These are phyloP conservation scores for Brachionus calyciflorus DNA, from an alignment of 1,140 invertebrate species.

Conservation along the genomic window DNA sequence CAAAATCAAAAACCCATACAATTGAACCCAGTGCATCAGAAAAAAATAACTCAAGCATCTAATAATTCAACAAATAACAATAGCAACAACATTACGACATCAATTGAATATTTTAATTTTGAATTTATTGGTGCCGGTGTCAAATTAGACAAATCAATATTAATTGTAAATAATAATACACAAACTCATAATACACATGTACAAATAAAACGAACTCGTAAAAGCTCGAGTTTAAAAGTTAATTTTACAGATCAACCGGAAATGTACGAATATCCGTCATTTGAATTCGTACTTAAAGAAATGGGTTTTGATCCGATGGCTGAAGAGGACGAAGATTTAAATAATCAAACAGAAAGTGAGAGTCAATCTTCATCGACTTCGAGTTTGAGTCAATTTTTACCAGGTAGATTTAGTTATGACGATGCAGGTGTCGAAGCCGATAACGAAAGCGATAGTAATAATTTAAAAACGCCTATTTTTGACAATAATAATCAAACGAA, in stretches of 20 bases:
- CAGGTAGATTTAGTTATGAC: slow-evolving; percentile 19
- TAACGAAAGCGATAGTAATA: background rate
- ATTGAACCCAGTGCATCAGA: slow-evolving; percentile 15
- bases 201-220: background rate
- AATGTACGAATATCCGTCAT: slow-evolving; percentile 45
- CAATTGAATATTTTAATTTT: slow-evolving; percentile 39
- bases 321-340: slow-evolving; percentile 9
- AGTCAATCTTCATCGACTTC: slow-evolving; percentile 23
- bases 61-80: background rate
- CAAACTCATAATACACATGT: background rate
- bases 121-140: slow-evolving; percentile 46
- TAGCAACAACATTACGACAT: background rate
- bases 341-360: background rate
- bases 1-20: slow-evolving; percentile 27
- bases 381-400: slow-evolving; percentile 35
- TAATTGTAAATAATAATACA: slow-evolving; percentile 39
- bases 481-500: background rate
- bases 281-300: slow-evolving; percentile 28
- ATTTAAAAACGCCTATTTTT: background rate
- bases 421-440: slow-evolving; percentile 23
- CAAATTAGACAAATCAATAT: slow-evolving; percentile 42
- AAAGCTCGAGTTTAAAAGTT: background rate
- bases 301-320: slow-evolving; percentile 31
- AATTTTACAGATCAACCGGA: slow-evolving; percentile 35
- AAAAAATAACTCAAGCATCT: background rate